Evolutionary conservation across 64 coral and sea anemone genomes (phyloP).

Genomic region (Hydrozoanthus tunicans): DNA sequence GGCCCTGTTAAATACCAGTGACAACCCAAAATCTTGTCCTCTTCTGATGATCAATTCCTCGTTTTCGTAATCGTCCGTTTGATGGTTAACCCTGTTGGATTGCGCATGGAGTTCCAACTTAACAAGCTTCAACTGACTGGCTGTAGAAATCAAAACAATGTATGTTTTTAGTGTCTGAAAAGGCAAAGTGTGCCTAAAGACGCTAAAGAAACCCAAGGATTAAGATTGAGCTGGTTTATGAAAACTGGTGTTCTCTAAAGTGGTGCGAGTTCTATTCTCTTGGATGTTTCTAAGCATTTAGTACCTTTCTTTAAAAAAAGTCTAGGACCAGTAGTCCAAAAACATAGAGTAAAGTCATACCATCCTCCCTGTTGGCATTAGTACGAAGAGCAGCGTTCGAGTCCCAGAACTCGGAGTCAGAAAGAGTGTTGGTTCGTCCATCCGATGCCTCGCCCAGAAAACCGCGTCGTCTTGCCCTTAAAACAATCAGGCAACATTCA

Average conservation of each 20-base stretch:
- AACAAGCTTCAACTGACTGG: conserved; percentile 40
- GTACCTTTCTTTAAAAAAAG: background rate
- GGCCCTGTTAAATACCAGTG: conserved; percentile 64
- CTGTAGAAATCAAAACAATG: no score
- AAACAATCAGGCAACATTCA: background rate
- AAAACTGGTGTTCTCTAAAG: background rate
- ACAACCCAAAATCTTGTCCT: conserved; percentile 67
- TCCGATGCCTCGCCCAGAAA: background rate
- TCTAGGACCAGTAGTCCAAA: background rate
- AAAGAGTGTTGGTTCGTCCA: conserved; percentile 46
- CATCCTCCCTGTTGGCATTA: conserved; percentile 1
- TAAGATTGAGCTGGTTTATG: no score
- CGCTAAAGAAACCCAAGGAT: no score
- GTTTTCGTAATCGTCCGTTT: conserved; percentile 62
- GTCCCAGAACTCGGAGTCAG: conserved; percentile 44
- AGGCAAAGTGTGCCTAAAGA: no score
- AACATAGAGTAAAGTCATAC: background rate
- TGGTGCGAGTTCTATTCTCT: no score
- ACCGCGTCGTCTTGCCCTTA: conserved; percentile 6
- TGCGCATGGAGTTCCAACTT: conserved; percentile 36
- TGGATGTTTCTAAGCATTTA: background rate
- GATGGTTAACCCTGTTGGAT: conserved; percentile 54
- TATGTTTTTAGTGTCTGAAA: no score
- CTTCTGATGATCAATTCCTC: conserved; percentile 65
- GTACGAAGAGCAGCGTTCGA: conserved; percentile 29